Evolutionary conservation across 1,140 invertebrate genomes (phyloP), one percentile per base, ranked within the genome.

Genomic region (Tetragnatha versicolor): DNA sequence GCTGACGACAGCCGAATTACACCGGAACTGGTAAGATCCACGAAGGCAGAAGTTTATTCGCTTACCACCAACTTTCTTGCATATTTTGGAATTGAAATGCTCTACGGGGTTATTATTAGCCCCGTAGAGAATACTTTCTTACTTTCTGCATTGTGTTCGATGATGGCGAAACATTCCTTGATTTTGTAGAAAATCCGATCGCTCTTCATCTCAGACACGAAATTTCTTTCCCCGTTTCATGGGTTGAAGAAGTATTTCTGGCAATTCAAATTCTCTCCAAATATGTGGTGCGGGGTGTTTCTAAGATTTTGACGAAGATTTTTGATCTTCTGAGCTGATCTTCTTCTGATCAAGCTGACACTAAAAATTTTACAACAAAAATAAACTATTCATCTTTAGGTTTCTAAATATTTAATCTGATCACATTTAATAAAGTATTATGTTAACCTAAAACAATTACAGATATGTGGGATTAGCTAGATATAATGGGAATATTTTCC

Each of bases 241-340:
- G 55, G 72, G 47, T 65, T 70, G 73, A 82, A 84, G 66, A 81
- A 83, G 47, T 83, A 83, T 27, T 69, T 63, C 65, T 75, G 42
- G 51, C 83, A 85, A 29, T 88, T 87, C 92, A 92, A 75, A 87
- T 86, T 83, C 14, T 86, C 82, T 17, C 84, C 86, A 82, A 86
- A 86, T n/a, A 85, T 81, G 61, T 86, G 85, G 33, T 82, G 37
- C n/a, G n/a, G n/a, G n/a, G n/a, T n/a, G n/a, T n/a, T n/a, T n/a
- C n/a, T n/a, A n/a, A n/a, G n/a, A n/a, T n/a, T n/a, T n/a, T n/a
- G n/a, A n/a, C n/a, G n/a, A n/a, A n/a, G n/a, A n/a, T n/a, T n/a
- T n/a, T n/a, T n/a, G n/a, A n/a, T n/a, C n/a, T n/a, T n/a, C n/a
- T n/a, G n/a, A n/a, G n/a, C n/a, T n/a, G n/a, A n/a, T n/a, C n/a